Evolutionary conservation across 2,113 vertebrate genomes (phyloP).

Genomic region (Muscicapa adusta): DNA sequence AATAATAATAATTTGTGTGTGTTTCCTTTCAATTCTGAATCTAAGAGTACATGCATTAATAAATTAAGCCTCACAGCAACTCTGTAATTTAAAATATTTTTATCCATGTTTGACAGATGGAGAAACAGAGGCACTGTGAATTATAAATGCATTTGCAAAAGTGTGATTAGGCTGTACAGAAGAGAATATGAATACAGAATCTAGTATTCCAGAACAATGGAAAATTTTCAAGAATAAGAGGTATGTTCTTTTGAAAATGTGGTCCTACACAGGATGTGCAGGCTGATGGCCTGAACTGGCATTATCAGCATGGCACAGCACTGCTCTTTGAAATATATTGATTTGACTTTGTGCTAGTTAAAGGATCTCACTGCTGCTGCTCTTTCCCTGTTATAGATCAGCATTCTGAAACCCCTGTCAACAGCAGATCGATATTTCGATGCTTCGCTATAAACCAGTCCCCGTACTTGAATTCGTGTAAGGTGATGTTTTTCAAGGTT

Average conservation of each 20-base stretch:
- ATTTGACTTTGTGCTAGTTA: background rate
- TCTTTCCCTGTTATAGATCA: background rate
- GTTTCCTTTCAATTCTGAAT: slow-evolving; percentile 20
- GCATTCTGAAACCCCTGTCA: background rate
- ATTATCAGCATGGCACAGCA: background rate
- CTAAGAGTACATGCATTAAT: background rate
- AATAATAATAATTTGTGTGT: background rate
- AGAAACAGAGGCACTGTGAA: background rate
- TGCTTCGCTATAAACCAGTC: background rate
- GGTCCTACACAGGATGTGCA: background rate
- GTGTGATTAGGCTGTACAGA: background rate
- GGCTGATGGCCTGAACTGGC: background rate
- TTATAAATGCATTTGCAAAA: background rate
- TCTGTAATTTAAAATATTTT: slow-evolving; percentile 39
- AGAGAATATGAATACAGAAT: background rate
- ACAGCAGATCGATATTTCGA: background rate
- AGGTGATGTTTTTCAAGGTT: background rate
- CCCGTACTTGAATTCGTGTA: background rate
- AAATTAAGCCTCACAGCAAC: background rate
- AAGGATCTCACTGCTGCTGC: background rate
- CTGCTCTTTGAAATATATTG: background rate
- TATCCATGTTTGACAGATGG: background rate
- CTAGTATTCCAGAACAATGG: background rate
- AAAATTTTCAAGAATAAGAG: background rate
- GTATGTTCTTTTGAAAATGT: background rate